A percentile compares a stretch with the other conserved stretches of the same genome.
Evolutionary conservation across 2,113 vertebrate species (phyloP).

Genomic region (Pelobates fuscus): DNA sequence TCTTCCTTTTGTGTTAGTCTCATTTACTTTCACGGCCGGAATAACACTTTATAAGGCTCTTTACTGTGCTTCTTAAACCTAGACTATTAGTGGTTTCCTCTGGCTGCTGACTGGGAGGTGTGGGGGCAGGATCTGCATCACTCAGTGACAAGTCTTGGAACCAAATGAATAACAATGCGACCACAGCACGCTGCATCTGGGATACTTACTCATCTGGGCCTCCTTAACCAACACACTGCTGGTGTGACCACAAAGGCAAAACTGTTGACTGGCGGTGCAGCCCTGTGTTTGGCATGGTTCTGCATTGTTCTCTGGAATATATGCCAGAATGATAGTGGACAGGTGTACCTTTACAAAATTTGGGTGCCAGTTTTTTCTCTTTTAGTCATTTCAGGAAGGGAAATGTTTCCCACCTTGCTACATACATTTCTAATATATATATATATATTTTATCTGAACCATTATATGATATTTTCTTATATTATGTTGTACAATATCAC

Average conservation of each 20-base stretch:
- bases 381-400: too few species aligned
- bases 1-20: background rate
- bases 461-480: too few species aligned
- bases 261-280: background rate
- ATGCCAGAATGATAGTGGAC: too few species aligned
- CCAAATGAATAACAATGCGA: constrained; percentile 40
- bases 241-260: background rate
- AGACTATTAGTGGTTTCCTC: constrained; percentile 44
- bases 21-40: constrained; percentile 36
- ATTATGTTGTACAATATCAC: too few species aligned
- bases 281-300: background rate
- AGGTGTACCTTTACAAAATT: too few species aligned
- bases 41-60: constrained; percentile 39
- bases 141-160: constrained; percentile 39
- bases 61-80: constrained; percentile 6
- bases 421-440: too few species aligned
- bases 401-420: too few species aligned
- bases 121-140: constrained; percentile 44
- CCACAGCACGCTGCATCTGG: constrained; percentile 27
- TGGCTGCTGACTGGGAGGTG: constrained; percentile 33
- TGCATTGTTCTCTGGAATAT: too few species aligned
- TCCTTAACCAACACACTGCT: constrained; percentile 18
- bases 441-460: too few species aligned
- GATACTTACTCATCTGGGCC: constrained; percentile 31
- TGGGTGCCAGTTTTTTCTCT: too few species aligned